Evolutionary conservation across 2,888 invertebrate species (phyloP), one percentile per base, ranked within the genome.

Genomic region (Nemoura dubitans): DNA sequence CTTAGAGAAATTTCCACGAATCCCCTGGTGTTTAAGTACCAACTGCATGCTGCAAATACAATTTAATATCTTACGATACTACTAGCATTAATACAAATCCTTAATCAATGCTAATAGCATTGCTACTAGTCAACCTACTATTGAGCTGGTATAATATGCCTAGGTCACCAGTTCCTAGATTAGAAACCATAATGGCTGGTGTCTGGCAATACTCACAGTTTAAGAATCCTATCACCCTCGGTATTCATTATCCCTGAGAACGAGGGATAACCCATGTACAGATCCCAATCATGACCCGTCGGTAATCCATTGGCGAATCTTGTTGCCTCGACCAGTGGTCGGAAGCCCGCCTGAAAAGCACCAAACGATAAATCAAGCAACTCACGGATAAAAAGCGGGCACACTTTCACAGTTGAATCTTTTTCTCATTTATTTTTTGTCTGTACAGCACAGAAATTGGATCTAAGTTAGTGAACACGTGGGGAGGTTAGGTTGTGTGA

Each of bases 231-330:
- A 88, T 94, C 93, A 3, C 94, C 94, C 90, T 96, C 94, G 82
- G 93, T 91, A 87, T 93, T 93, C 89, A 96, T 93, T 7, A 95
- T 93, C 88, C 93, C 93, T 76, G 94, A 93, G 90, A 97, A 98
- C 26, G 95, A 94, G 5, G 95, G 94, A 91, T 95, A 96, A n/a
- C 96, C 96, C 85, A 94, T 94, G 90, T 96, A 97, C 87, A 95
- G 94, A 89, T 95, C 94, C 90, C 95, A 95, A 81, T 96, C 94
- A 76, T 94, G 92, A 76, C 95, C 96, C 80, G 92, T 91, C 0
- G 98, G 97, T 88, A 97, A 92, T 25, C 92, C 92, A 90, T 97
- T 97, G 0, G 96, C 93, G 25, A 93, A 92, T 90, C 94, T 95
- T 16, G 96, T 95, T 3, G 96, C 95, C 90, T 94, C 94, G 89